Evolutionary conservation across 2,113 vertebrate genomes (phyloP).

Genomic region (Zootoca vivipara): DNA sequence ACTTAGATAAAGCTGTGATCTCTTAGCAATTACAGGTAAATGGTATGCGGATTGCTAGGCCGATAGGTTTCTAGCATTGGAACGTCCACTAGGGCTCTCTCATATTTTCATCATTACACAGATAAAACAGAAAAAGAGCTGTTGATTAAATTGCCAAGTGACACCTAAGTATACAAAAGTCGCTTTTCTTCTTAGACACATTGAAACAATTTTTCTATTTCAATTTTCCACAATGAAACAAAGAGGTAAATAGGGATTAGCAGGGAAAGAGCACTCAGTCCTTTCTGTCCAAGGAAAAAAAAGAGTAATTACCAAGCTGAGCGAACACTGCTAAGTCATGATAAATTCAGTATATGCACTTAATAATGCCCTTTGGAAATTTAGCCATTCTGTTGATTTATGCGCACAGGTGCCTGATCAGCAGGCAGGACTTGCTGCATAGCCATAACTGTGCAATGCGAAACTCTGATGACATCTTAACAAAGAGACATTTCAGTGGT

Average conservation of each 20-base stretch:
- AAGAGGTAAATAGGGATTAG: neutral
- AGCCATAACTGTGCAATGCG: conserved; percentile 15
- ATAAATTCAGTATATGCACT: conserved; percentile 24
- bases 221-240: neutral
- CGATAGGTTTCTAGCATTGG: neutral
- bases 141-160: neutral
- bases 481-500: neutral
- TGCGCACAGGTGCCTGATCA: conserved; percentile 37
- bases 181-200: neutral
- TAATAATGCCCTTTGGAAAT: conserved; percentile 37
- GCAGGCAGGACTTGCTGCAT: conserved; percentile 21
- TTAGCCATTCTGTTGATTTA: conserved; percentile 52
- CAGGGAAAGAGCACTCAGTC: neutral
- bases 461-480: conserved; percentile 1
- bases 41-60: conserved; percentile 13
- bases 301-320: conserved; percentile 28
- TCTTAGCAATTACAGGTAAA: conserved; percentile 46
- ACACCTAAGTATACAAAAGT: neutral
- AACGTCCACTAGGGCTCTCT: neutral
- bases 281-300: neutral
- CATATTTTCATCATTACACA: neutral
- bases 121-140: neutral
- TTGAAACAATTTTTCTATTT: neutral
- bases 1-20: conserved; percentile 35
- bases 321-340: conserved; percentile 23